Base-by-base conservation (phyloP, 1,140 invertebrate genomes). In the Chlorops oryzae region DNA sequence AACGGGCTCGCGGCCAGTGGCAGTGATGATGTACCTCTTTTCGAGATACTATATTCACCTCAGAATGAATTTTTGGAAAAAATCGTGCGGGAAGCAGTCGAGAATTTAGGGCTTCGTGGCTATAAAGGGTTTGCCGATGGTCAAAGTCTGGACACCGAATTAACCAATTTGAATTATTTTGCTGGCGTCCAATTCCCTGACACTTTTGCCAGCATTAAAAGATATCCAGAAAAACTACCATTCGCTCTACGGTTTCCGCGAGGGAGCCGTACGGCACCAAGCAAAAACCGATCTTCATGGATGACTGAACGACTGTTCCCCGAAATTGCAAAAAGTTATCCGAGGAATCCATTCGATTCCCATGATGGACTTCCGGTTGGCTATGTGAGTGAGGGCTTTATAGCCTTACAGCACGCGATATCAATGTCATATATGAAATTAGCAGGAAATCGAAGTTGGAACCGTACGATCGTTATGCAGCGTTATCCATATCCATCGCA, bases 401-500 rank as follows among this genome's bases (percentile, higher is more conserved):
- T 80, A n/a, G 63, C 73, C 10, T 25, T 82, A 15, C 80, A 82
- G 57, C 68, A 76, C 61, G 73, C 74, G 6, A 56, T 82, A 7
- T 73, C 74, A n/a, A 24, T 39, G 7, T 47, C 63, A 61, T 50
- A 12, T 25, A 27, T 55, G 18, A 21, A 40, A 27, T 5, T 7
- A 17, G 3, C 22, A 32, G 39, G 40, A 27, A 12, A 20, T 21
- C 9, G 5, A 5, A 15, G 27, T 3, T 18, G 27, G 23, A 12
- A 50, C 17, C 47, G 47, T 13, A 22, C 46, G 10, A 25, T 54
- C 24, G 15, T 20, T 7, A 27, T 47, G 9, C 23, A 9, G 62
- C 70, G 86, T 47, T 84, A 85, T 62, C 87, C 87, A 1, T 87
- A 87, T 69, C 79, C 83, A 1, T 75, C 78, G 15, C 90, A 82